Base-by-base conservation (phyloP, 2,797 vertebrate genomes). In the Enteromius unitaeniatus region DNA sequence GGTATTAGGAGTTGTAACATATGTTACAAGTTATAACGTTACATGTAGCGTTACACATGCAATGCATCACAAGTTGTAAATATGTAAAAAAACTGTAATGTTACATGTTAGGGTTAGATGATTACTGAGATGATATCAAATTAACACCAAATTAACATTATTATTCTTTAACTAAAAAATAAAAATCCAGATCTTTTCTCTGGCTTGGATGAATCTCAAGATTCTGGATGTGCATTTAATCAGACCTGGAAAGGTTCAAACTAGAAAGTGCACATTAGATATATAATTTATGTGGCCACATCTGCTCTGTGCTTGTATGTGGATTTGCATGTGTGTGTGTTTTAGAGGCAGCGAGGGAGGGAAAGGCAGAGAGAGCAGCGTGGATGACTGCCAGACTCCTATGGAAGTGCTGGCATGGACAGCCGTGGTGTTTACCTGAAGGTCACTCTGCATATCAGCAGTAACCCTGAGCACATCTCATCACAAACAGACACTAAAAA, bases 341-440 rank as follows among this genome's bases (percentile, higher is more conserved):
- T 55, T 47, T 8, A 47, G 21, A 73, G 53, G 1, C 53, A 64
- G 9, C 72, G 45, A 70, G 45, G 4, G 72, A 60, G 64, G 40
- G 10, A n/a, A 67, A 69, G 70, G 40, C 53, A 77, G 31, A 69
- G 70, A 82, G 53, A 78, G 83, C 4, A 2, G 15, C 31, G 65
- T 86, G 82, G 85, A 84, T 28, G 42, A 45, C n/a, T 81, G 85
- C 85, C 85, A 86, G 85, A 78, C 51, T 80, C 82, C 82, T 80
- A 81, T 81, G 81, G 82, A 81, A 81, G 85, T 84, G 55, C 69
- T 86, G 82, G 78, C 78, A 77, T 37, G 60, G 64, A 64, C 45
- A 51, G 65, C 31, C 73, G 21, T 40, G 68, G 68, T 58, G 85
- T 84, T 75, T 64, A 84, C 73, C 65, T 86, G 82, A 81, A 86